Evolutionary conservation across 2,113 vertebrate species (phyloP), one percentile per base, ranked within the genome.

Genomic region (Nothocercus julius): DNA sequence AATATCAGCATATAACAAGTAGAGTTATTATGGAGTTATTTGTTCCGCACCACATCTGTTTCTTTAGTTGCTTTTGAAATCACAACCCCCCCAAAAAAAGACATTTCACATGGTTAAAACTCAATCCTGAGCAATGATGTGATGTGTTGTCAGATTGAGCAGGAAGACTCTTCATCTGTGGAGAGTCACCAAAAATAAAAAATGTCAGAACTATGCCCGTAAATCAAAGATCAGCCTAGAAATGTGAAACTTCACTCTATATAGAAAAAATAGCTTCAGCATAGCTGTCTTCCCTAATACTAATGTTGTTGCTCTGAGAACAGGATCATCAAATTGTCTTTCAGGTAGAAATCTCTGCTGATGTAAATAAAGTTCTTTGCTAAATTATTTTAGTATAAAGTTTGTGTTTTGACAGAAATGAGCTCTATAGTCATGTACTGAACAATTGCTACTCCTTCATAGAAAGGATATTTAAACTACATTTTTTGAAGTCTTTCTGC

Each of bases 1-100:
- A 47, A 47, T 47, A 47, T 47, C 17, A 19, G 19, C 45, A 47
- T 21, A 49, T 22, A 21, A 21, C 47, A 49, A 20, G 47, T 49
- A 49, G 9, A 9, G 22, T 49, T 49, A 20, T 22, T 21, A 21
- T 21, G 6, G 64, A 54, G 36, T 49, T 61, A 2, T 54, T 77
- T 62, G 9, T 88, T 68, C 25, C 30, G 7, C 9, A 21, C 13
- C 38, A 30, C 18, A 4, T 38, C 51, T 49, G 25, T 64, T 74
- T 69, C 22, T 78, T 91, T 61, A 70, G 21, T n/a, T 44, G n/a
- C 22, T 85, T 82, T 69, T 74, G 10, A 82, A 44, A 68, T 54
- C 53, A 21, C 11, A 44, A 42, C 34, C 36, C 28, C 18, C 18
- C 18, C 36, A 11, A 13, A 82, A 67, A 77, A 28, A 25, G n/a